phyloP scores from a whole-genome alignment of 2,888 invertebrate genomes.

The Epinotia brunnichana region DNA sequence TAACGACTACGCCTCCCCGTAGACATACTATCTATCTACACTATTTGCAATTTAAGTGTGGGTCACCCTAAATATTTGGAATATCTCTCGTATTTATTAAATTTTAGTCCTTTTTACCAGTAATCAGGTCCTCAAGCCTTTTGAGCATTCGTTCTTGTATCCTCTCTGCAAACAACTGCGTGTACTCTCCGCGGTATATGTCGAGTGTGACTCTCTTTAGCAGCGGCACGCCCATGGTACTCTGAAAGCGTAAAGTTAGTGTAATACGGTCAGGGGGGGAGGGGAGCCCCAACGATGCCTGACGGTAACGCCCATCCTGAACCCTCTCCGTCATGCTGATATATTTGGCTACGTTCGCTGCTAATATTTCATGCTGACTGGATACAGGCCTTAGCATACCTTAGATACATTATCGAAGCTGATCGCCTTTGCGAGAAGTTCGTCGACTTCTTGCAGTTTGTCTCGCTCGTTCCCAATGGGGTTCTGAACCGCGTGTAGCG shows the following conservation, averaged over 20 bases:
- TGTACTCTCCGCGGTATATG: constrained; percentile 72
- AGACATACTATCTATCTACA: no score
- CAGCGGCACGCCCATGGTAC: constrained; percentile 62
- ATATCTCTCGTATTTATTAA: no score
- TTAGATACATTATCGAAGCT: constrained; percentile 69
- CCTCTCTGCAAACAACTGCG: constrained; percentile 62
- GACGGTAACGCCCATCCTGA: no score
- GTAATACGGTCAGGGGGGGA: no score
- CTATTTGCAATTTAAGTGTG: no score
- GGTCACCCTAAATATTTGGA: no score
- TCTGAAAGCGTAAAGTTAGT: constrained; percentile 56
- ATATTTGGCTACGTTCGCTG: no score
- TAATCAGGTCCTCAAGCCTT: constrained; percentile 67
- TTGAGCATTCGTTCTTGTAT: constrained; percentile 59
- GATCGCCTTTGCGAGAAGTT: constrained; percentile 70
- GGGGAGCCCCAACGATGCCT: no score
- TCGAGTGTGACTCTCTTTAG: constrained; percentile 66
- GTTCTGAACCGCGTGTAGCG: constrained; percentile 54
- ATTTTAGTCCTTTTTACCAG: constrained; percentile 54
- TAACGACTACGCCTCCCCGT: no score
- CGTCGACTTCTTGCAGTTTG: constrained; percentile 71
- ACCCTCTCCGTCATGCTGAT: no score
- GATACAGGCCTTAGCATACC: constrained; percentile 56
- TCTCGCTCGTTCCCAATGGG: constrained; percentile 60
- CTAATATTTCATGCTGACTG: background rate